Base-by-base conservation (phyloP, 2,888 invertebrate species). In the Icerya purchasi region DNA sequence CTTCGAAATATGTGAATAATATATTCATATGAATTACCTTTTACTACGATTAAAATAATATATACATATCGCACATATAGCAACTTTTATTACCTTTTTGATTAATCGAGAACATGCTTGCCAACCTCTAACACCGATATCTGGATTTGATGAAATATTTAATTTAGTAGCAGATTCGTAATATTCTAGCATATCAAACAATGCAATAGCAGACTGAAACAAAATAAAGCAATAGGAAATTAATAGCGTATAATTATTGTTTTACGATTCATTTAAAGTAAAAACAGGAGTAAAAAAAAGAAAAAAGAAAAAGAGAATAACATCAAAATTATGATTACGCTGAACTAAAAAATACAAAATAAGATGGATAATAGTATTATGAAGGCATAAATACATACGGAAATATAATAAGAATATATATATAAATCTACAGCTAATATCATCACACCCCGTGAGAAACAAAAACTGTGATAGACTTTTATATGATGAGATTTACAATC, bases 131-230 rank as follows among this genome's bases (percentile, higher is more conserved):
- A 78, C 75, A 59, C 84, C 83, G 70, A 89, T 84, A 65, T 77
- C 77, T 61, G 80, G 75, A 70, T 88, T 89, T 57, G 80, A 82
- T 36, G 83, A 82, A 64, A 92, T 81, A 69, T 84, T 83, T 62
- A 92, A 72, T 65, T 81, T 77, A 0, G 78, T 75, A 1, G 85
- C 79, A 53, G 89, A 86, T 70, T 91, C 90, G 71, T 92, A 92
- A 71, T 86, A 92, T 70, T 92, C 91, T 63, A 91, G 78, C 86
- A 91, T 90, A 71, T 92, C 90, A 70, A 88, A 90, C 58, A 92
- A 71, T 53, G 87, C 84, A 66, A 85, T 83, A 52, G 83, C 76
- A 61, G 78, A 75, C 74, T 67, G 62, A 36, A 61, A 55, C 61
- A 20, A 55, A 22, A 63, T 60, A n/a, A 57, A 58, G 22, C 53